Evolutionary conservation across 1,140 invertebrate species (phyloP).

Genomic region (Rhizoglyphus robini): DNA sequence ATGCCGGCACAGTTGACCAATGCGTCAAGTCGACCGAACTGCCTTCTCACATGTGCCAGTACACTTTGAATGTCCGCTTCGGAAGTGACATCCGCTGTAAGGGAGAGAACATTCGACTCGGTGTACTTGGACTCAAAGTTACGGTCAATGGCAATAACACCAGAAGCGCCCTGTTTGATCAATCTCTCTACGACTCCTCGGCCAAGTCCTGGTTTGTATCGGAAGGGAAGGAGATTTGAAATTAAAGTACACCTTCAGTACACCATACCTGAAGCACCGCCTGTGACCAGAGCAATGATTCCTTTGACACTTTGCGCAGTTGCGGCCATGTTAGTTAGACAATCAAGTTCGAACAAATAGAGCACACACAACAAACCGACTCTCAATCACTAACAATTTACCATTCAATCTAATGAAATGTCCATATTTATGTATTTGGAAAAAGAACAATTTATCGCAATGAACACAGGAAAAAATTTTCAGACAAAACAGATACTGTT

Average conservation of each 20-base stretch:
- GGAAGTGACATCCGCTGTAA: conserved; percentile 51
- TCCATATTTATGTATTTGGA: too few species aligned
- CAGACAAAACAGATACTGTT: too few species aligned
- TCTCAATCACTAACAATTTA: too few species aligned
- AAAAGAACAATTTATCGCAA: too few species aligned
- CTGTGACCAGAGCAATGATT: conserved; percentile 66
- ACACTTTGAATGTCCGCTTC: conserved; percentile 64
- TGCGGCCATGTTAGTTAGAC: background rate
- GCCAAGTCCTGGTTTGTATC: too few species aligned
- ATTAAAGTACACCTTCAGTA: too few species aligned
- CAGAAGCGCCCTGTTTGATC: conserved; percentile 56
- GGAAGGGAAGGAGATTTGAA: too few species aligned
- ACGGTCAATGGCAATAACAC: conserved; percentile 63
- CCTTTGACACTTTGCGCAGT: conserved; percentile 19
- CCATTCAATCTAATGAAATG: too few species aligned
- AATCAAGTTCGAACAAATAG: too few species aligned
- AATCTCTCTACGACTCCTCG: conserved; percentile 67
- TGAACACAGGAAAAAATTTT: too few species aligned
- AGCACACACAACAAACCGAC: too few species aligned
- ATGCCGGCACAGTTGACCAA: conserved; percentile 92
- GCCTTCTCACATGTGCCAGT: conserved; percentile 49
- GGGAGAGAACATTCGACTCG: background rate
- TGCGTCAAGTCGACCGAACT: conserved; percentile 72
- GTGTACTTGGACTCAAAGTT: conserved; percentile 12
- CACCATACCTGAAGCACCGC: conserved; percentile 84